Evolutionary conservation across 1,140 invertebrate genomes (phyloP), one percentile per base, ranked within the genome.

Genomic region (Caenorhabditis inopinata): DNA sequence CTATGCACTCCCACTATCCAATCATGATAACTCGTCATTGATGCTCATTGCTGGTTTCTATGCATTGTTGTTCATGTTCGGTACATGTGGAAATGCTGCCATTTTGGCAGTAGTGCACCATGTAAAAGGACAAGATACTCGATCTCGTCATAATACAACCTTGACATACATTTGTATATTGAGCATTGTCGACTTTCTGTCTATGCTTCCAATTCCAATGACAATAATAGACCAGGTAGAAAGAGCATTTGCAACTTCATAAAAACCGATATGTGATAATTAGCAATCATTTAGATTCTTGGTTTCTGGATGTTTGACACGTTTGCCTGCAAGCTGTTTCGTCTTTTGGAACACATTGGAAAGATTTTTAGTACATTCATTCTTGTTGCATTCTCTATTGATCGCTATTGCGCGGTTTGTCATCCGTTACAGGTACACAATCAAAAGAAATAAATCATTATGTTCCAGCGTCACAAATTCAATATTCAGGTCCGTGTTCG

Each of bases 261-360:
- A 0, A 75, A 25, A 32, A 18, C 1, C 4, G 3, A 14, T n/a
- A 35, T 4, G 6, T 14, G 35, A 73, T 0, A n/a, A 35, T 73
- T 18, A 1, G 12, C 27, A 25, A 29, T 74, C 21, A 11, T 53
- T 80, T 32, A 80, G 80, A 81, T 88, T 12, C 84, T 87, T 14
- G 86, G 86, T 6, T 87, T 87, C 74, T 87, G 86, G 86, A 87
- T 87, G 85, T 87, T 87, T 73, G 87, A 86, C 38, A 74, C 80
- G 3, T 76, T 68, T 35, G 74, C 74, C 14, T 81, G 80, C 53
- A 81, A 81, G 45, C 9, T 78, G 38, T 84, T 78, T 74, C 79
- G 80, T 23, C 76, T 84, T 27, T n/a, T 73, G 47, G 74, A 81
- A 45, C 78, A 81, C 42, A 83, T 79, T 2, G 75, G 77, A 48